Percentiles rank a stretch among this genome's conserved stretches.
These are phyloP conservation scores for Hippoglossus hippoglossus DNA, from an alignment of 2,797 vertebrate genomes.

Conservation along the genomic window DNA sequence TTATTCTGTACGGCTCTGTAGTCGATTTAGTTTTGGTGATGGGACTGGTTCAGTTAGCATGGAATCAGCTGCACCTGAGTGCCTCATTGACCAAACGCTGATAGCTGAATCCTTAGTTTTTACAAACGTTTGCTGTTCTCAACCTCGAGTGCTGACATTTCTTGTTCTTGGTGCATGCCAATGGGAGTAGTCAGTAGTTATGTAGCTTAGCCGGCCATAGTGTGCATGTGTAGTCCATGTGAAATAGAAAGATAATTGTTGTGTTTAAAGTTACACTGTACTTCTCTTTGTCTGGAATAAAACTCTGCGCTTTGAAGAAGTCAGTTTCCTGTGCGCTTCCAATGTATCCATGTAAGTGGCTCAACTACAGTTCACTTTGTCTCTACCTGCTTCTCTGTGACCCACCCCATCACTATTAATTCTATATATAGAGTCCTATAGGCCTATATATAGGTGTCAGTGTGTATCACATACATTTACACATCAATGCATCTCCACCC, in stretches of 20 bases:
- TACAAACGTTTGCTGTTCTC: constrained; percentile 10
- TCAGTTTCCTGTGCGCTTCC: constrained; percentile 75
- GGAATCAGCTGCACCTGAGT: constrained; percentile 51
- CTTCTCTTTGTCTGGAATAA: constrained; percentile 81
- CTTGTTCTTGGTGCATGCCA: constrained; percentile 63
- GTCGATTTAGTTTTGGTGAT: constrained; percentile 54
- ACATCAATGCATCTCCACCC: constrained; percentile 46
- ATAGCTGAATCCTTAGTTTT: constrained; percentile 25
- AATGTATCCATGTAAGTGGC: constrained; percentile 80
- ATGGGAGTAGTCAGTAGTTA: constrained; percentile 25
- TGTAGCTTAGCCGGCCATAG: constrained; percentile 33
- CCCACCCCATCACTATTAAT: constrained; percentile 52
- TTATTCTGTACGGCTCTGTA: constrained; percentile 50
- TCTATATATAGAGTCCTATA: constrained; percentile 44
- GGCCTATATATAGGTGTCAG: constrained; percentile 65
- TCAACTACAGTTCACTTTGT: constrained; percentile 73
- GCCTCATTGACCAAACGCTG: constrained; percentile 26
- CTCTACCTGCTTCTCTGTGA: constrained; percentile 61
- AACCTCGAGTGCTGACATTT: constrained; percentile 25
- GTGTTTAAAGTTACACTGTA: constrained; percentile 71
- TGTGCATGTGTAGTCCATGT: constrained; percentile 68
- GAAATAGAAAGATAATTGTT: constrained; percentile 43
- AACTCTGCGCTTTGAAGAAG: constrained; percentile 84
- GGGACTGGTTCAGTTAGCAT: constrained; percentile 66
- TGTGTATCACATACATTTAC: constrained; percentile 42